phyloP scores from a whole-genome alignment of 2,888 invertebrate species.

The Alentia gelatinosa region DNA sequence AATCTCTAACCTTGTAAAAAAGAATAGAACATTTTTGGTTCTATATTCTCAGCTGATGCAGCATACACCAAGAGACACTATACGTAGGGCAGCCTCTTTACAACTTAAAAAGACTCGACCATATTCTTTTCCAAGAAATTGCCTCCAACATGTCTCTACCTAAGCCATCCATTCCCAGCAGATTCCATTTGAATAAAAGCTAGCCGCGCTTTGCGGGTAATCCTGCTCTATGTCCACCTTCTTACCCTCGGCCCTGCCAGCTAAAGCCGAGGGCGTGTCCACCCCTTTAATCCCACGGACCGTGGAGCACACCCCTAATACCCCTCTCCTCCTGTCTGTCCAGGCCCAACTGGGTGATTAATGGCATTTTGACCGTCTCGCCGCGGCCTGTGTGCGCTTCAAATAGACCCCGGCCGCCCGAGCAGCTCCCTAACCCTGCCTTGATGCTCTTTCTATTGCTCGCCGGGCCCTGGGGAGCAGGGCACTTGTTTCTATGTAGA shows the following conservation, averaged over 20 bases:
- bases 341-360: slow-evolving; percentile 25
- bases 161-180: background rate
- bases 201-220: background rate
- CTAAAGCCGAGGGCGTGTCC: slow-evolving; percentile 36
- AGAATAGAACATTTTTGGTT: no score
- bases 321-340: background rate
- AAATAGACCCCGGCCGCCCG: slow-evolving; percentile 25
- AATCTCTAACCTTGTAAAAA: no score
- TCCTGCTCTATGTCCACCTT: slow-evolving; percentile 10
- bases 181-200: slow-evolving; percentile 35
- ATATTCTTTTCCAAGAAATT: no score
- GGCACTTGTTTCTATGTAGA: slow-evolving; percentile 54
- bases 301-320: slow-evolving; percentile 22
- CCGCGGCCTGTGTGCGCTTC: slow-evolving; percentile 27
- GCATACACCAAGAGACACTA: no score
- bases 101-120: no score
- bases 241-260: background rate
- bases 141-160: no score
- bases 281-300: slow-evolving; percentile 6
- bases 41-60: no score
- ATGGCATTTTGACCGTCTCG: slow-evolving; percentile 35
- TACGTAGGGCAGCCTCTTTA: no score
- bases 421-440: slow-evolving; percentile 35
- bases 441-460: slow-evolving; percentile 50
- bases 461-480: slow-evolving; percentile 11